These are phyloP conservation scores for Boulengeromyrus knoepffleri DNA, from an alignment of 2,113 vertebrate genomes.

Conservation along the genomic window DNA sequence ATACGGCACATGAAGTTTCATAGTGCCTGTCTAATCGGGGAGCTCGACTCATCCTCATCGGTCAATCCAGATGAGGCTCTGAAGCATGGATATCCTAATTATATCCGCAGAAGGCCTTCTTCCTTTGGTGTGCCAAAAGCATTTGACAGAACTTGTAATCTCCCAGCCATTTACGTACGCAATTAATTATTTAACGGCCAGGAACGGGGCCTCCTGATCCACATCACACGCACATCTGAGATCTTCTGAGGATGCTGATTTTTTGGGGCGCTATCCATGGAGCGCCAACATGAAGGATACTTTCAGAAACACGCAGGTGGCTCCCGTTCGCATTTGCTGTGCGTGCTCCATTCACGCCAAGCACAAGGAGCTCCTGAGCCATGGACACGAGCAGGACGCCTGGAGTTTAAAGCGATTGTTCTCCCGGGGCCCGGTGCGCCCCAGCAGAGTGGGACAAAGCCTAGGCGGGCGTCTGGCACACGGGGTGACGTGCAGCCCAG, in stretches of 20 bases:
- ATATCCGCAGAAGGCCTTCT: not conserved
- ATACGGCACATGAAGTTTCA: not conserved
- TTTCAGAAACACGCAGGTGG: not conserved
- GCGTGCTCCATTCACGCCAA: not conserved
- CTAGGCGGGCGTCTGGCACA: conserved; percentile 36
- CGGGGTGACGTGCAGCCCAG: conserved; percentile 24
- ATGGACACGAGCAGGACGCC: not conserved
- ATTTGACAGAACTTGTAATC: not conserved
- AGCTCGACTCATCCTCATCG: not conserved
- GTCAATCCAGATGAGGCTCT: not conserved
- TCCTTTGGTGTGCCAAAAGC: not conserved
- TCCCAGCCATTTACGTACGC: not conserved
- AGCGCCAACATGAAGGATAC: not conserved
- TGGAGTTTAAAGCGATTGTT: not conserved
- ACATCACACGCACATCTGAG: not conserved
- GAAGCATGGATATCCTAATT: not conserved
- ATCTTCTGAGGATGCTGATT: not conserved
- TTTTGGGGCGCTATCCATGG: not conserved
- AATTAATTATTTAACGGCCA: not conserved
- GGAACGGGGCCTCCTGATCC: not conserved
- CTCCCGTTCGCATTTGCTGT: not conserved
- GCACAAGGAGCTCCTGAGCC: not conserved
- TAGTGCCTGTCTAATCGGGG: not conserved
- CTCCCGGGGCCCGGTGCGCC: not conserved
- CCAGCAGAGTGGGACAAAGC: not conserved